Evolutionary conservation across 2,888 invertebrate genomes (phyloP).

Genomic region (Oasisia sp.): DNA sequence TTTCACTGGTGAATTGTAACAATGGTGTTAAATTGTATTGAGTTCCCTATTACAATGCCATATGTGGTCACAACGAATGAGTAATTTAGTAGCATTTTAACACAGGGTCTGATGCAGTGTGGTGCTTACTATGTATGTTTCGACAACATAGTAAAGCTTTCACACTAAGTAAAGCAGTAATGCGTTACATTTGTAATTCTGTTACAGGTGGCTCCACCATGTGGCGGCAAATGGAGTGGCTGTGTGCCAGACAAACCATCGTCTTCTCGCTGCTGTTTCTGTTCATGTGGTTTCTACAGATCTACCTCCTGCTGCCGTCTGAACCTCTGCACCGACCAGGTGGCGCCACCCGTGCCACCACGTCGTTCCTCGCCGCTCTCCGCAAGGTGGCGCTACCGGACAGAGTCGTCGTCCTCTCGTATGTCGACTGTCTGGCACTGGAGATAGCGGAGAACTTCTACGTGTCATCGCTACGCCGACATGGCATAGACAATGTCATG

Average conservation of each 20-base stretch:
- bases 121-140: not conserved
- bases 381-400: not conserved
- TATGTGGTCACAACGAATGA: not conserved
- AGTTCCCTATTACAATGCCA: not conserved
- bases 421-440: not conserved
- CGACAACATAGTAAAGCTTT: not conserved
- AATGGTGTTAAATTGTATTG: not conserved
- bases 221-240: not conserved
- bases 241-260: not conserved
- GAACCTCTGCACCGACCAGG: not conserved
- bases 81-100: not conserved
- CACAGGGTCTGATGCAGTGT: not conserved
- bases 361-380: not conserved
- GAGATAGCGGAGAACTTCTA: not conserved
- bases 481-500: not conserved
- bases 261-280: not conserved
- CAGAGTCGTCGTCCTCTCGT: not conserved
- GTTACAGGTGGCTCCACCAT: not conserved
- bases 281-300: not conserved
- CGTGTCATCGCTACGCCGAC: not conserved
- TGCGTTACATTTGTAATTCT: not conserved
- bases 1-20: not conserved
- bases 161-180: not conserved
- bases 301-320: not conserved
- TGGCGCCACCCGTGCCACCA: not conserved